phyloP scores from a whole-genome alignment of 1,140 invertebrate species.

The Heliconius hermathena region DNA sequence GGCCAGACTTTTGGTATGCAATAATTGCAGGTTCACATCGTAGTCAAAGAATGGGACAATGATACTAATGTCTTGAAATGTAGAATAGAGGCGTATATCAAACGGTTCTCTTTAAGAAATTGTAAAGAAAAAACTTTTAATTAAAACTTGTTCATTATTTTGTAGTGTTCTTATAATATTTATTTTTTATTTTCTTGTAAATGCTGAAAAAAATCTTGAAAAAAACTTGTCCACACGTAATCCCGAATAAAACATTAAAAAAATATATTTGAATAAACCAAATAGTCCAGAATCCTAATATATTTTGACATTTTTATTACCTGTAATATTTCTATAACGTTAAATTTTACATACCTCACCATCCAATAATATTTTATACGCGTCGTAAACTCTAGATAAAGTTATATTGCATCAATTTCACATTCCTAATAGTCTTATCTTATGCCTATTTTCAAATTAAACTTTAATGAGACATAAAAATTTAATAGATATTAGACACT shows the following conservation, averaged over 20 bases:
- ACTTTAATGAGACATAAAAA: slow-evolving; percentile 3
- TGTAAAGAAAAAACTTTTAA: too few relatives aligned
- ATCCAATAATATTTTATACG: slow-evolving; percentile 15
- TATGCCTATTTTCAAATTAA: slow-evolving; percentile 1
- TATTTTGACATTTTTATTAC: neutral
- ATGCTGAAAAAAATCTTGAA: too few relatives aligned
- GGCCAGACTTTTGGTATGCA: too few relatives aligned
- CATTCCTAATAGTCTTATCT: neutral
- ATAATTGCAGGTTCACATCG: too few relatives aligned
- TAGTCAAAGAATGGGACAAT: too few relatives aligned
- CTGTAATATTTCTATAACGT: neutral
- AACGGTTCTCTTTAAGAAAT: too few relatives aligned
- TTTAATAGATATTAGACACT: slow-evolving; percentile 28
- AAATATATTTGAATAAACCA: neutral
- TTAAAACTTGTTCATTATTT: too few relatives aligned
- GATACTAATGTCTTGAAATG: too few relatives aligned
- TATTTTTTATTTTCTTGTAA: too few relatives aligned
- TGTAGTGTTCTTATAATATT: too few relatives aligned
- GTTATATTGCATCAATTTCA: slow-evolving; percentile 6
- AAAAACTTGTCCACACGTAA: too few relatives aligned
- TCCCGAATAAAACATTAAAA: neutral
- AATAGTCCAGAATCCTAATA: neutral
- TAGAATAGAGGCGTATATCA: too few relatives aligned
- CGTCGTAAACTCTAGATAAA: slow-evolving; percentile 16
- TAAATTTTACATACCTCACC: neutral